These are phyloP conservation scores for Bombus soroeensis DNA, from an alignment of 1,140 invertebrate species.

Conservation along the genomic window DNA sequence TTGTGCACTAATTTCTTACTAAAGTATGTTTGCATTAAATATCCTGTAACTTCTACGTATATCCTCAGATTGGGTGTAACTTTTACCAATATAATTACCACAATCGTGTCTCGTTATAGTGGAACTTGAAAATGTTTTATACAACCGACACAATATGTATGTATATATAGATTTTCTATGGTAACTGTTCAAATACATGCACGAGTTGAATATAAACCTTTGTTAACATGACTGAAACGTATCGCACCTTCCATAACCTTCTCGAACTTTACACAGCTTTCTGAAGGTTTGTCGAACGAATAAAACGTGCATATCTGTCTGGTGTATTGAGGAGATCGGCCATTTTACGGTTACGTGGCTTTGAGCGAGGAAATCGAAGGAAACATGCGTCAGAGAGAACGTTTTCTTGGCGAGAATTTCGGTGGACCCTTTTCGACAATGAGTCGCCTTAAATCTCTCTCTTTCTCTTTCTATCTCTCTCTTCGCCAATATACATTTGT, in stretches of 20 bases:
- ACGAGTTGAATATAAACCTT: background rate
- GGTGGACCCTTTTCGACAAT: slow-evolving; percentile 17
- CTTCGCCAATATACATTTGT: slow-evolving; percentile 57
- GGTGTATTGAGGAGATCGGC: slow-evolving; percentile 8
- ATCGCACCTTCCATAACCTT: background rate
- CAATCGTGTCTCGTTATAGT: too few relatives aligned
- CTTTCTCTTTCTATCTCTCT: background rate
- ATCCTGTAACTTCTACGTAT: too few relatives aligned
- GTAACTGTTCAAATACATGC: background rate
- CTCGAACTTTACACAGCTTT: background rate
- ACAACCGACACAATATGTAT: too few relatives aligned
- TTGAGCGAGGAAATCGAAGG: slow-evolving; percentile 3
- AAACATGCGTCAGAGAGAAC: slow-evolving; percentile 5
- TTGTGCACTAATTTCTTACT: too few relatives aligned
- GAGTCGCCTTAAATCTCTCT: slow-evolving; percentile 54
- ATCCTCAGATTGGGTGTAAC: too few relatives aligned
- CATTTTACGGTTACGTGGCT: slow-evolving; percentile 24
- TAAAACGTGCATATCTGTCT: background rate
- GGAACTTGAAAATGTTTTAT: too few relatives aligned
- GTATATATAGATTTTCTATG: too few relatives aligned
- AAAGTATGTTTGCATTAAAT: too few relatives aligned
- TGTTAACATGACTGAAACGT: background rate
- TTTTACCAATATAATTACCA: too few relatives aligned
- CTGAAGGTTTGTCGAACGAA: background rate
- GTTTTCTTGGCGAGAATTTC: slow-evolving; percentile 49